Percentiles rank a stretch among this genome's conserved stretches.
Conservation (phyloP, 1,140 invertebrate species). For the Drosophila carrolli region DNA sequence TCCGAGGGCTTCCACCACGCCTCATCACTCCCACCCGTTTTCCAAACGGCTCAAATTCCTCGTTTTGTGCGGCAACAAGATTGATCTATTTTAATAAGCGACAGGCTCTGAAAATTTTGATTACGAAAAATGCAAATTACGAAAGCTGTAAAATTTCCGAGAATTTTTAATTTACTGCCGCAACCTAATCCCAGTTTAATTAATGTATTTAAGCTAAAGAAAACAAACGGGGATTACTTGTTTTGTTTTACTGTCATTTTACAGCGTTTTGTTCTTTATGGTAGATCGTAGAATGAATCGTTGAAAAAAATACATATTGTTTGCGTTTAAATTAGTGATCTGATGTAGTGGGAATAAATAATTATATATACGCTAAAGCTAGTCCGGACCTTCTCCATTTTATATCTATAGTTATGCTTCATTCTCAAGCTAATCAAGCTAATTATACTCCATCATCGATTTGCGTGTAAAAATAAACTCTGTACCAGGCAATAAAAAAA, state of each 20-base stretch:
- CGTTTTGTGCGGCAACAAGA: slow-evolving; percentile 34
- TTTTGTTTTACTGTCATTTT: slow-evolving; percentile 35
- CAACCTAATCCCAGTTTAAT: slow-evolving; percentile 20
- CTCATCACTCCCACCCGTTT: background rate
- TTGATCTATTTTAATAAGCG: slow-evolving; percentile 78
- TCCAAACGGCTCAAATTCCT: slow-evolving; percentile 4
- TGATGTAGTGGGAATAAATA: slow-evolving; percentile 44
- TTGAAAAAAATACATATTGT: slow-evolving; percentile 64
- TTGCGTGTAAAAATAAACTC: slow-evolving; percentile 64
- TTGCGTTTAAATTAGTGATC: slow-evolving; percentile 43
- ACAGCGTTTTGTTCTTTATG: slow-evolving; percentile 37
- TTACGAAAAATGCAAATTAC: slow-evolving; percentile 51
- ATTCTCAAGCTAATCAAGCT: slow-evolving; percentile 8
- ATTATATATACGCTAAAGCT: slow-evolving; percentile 67
- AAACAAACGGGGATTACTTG: slow-evolving; percentile 17
- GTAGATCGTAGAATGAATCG: slow-evolving; percentile 44
- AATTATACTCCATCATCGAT: slow-evolving; percentile 15
- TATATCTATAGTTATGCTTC: slow-evolving; percentile 40
- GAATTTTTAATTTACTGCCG: slow-evolving; percentile 58
- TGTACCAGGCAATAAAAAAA: slow-evolving; percentile 46
- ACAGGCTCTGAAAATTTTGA: slow-evolving; percentile 43
- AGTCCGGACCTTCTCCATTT: slow-evolving; percentile 29
- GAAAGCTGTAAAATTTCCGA: slow-evolving; percentile 21
- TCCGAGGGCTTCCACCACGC: background rate
- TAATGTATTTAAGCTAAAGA: slow-evolving; percentile 10